phyloP scores from a whole-genome alignment of 2,113 vertebrate species.

The Porphyrio hochstetteri region DNA sequence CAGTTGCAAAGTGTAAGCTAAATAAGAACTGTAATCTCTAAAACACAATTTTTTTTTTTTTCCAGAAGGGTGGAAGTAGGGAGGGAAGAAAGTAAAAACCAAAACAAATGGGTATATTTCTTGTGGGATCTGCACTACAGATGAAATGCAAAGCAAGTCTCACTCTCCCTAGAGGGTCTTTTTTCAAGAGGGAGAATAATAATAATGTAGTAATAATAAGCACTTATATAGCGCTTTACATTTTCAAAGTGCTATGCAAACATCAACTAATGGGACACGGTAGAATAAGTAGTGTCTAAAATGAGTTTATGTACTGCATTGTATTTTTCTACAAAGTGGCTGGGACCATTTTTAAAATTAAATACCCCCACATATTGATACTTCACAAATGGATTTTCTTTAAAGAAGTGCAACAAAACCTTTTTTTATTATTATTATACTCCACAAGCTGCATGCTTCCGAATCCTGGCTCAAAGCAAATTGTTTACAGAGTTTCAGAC shows the following conservation, averaged over 20 bases:
- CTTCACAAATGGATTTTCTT: constrained; percentile 28
- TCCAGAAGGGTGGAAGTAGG: not conserved
- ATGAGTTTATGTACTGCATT: constrained; percentile 63
- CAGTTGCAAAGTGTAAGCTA: constrained; percentile 7
- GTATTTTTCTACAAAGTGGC: constrained; percentile 49
- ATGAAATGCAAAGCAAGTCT: constrained; percentile 60
- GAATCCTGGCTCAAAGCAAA: not conserved
- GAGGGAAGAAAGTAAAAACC: constrained; percentile 9
- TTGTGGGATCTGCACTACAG: constrained; percentile 39
- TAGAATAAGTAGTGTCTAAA: constrained; percentile 64
- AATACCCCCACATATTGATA: constrained; percentile 33
- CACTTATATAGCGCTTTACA: constrained; percentile 69
- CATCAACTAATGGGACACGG: constrained; percentile 66
- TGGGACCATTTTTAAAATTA: constrained; percentile 43
- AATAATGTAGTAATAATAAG: constrained; percentile 72
- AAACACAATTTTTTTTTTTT: not conserved
- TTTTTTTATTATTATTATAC: not conserved
- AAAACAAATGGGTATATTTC: constrained; percentile 46
- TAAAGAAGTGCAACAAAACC: not conserved
- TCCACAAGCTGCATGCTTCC: not conserved
- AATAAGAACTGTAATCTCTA: constrained; percentile 21
- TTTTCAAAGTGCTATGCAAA: constrained; percentile 64
- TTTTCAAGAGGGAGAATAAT: constrained; percentile 68
- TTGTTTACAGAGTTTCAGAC: constrained; percentile 58
- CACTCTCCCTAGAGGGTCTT: constrained; percentile 53